A percentile compares a stretch with the other conserved stretches of the same genome.
Conservation (phyloP, 2,888 invertebrate genomes). For the Hemicrepidius hirtus region DNA sequence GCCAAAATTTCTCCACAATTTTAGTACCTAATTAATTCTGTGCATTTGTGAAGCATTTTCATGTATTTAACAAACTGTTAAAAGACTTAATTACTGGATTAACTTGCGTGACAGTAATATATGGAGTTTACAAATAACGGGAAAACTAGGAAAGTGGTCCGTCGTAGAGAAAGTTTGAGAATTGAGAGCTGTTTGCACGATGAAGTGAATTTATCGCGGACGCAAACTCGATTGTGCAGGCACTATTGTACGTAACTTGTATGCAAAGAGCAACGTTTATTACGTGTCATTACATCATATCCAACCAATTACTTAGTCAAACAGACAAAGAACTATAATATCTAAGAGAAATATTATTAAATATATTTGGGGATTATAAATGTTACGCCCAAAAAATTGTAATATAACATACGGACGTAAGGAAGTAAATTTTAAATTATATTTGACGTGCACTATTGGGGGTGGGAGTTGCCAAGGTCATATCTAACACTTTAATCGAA, state of each 20-base stretch:
- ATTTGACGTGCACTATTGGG: too few species aligned
- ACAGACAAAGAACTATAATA: neutral
- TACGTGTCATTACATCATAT: conserved; percentile 10
- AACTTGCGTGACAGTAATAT: conserved; percentile 30
- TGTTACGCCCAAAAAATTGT: too few species aligned
- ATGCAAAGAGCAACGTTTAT: neutral
- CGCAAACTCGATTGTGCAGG: neutral
- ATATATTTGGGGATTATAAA: too few species aligned
- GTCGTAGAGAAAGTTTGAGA: conserved; percentile 38
- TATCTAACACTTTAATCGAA: too few species aligned
- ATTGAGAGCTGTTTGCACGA: conserved; percentile 31
- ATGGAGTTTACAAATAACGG: conserved; percentile 33
- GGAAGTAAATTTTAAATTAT: too few species aligned
- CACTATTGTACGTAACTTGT: neutral
- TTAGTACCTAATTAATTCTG: neutral
- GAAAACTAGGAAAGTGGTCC: conserved; percentile 44
- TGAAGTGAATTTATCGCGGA: conserved; percentile 9
- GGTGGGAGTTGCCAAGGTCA: too few species aligned
- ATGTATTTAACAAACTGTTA: neutral
- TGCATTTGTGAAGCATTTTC: neutral
- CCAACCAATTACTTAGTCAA: neutral
- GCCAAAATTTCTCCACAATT: too few species aligned
- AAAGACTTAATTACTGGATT: conserved; percentile 1
- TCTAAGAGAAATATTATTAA: too few species aligned
- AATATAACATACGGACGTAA: too few species aligned